Conservation (phyloP, 2,888 invertebrate genomes). For the Xestia ashworthii region DNA sequence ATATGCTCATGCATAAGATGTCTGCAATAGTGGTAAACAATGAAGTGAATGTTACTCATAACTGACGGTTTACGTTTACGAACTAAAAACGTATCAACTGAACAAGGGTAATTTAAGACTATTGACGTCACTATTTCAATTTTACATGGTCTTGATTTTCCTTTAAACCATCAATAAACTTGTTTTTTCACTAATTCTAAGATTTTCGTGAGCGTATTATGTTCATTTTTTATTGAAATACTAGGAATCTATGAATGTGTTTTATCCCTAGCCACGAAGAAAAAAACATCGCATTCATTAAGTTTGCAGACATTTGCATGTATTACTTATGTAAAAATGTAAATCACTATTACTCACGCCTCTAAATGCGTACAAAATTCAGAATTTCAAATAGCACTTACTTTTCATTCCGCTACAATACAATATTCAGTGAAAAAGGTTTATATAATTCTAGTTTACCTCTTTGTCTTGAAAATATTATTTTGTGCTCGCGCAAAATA, state of each 20-base stretch:
- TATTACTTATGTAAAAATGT: constrained; percentile 23
- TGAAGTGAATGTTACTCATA: background rate
- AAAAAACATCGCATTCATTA: constrained; percentile 1
- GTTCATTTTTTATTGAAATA: background rate
- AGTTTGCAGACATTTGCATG: constrained; percentile 25
- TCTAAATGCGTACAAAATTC: constrained; percentile 21
- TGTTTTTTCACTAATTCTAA: background rate
- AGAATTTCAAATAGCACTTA: constrained; percentile 33
- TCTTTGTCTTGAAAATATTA: constrained; percentile 12
- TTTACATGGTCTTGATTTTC: background rate
- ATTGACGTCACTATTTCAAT: background rate
- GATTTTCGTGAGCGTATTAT: background rate
- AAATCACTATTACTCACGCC: constrained; percentile 37
- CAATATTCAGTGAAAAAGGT: constrained; percentile 14
- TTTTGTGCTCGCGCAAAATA: background rate
- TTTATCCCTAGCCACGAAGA: background rate
- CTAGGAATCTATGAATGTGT: background rate
- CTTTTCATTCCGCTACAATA: constrained; percentile 23
- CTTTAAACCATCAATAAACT: background rate
- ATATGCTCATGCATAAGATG: background rate
- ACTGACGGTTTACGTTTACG: background rate
- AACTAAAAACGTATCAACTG: background rate
- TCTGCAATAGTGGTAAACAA: background rate
- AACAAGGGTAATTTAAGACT: background rate
- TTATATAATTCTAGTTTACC: constrained; percentile 17